These are phyloP conservation scores for Nomada flava DNA, from an alignment of 2,888 invertebrate species.

Conservation along the genomic window DNA sequence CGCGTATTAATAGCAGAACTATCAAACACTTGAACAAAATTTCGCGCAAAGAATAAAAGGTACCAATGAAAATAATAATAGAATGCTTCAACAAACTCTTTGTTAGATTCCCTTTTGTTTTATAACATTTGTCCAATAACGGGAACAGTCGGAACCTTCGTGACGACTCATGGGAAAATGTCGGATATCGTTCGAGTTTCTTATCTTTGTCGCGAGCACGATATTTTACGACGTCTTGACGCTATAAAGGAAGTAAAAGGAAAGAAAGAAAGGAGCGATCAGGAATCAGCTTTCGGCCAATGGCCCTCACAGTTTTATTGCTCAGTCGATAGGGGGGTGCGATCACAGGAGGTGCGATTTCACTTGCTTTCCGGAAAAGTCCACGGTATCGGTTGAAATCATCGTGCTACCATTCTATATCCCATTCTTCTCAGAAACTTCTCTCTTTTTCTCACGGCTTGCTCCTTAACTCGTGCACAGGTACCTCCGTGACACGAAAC, in stretches of 20 bases:
- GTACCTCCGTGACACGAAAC: constrained; percentile 46
- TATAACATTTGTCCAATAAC: neutral
- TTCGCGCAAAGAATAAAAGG: neutral
- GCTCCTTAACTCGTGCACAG: constrained; percentile 8
- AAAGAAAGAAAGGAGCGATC: constrained; percentile 23
- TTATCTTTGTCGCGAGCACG: constrained; percentile 34
- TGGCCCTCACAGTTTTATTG: constrained; percentile 44
- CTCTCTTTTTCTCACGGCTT: neutral
- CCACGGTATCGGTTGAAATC: constrained; percentile 24
- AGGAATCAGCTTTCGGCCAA: constrained; percentile 37
- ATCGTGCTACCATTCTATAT: constrained; percentile 1
- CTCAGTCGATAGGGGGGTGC: constrained; percentile 53
- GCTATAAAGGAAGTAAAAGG: constrained; percentile 1
- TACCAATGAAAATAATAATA: neutral
- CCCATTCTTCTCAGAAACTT: neutral
- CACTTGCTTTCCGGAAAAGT: constrained; percentile 7
- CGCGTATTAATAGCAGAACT: neutral
- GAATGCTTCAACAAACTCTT: neutral
- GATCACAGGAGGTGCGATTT: neutral
- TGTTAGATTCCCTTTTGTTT: neutral
- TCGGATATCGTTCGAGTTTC: constrained; percentile 21
- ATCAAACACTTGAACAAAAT: neutral
- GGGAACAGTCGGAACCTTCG: constrained; percentile 14
- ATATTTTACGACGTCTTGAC: constrained; percentile 3
- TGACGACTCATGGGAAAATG: constrained; percentile 28